Evolutionary conservation across 2,888 invertebrate genomes (phyloP).

Genomic region (Beris morrisii): DNA sequence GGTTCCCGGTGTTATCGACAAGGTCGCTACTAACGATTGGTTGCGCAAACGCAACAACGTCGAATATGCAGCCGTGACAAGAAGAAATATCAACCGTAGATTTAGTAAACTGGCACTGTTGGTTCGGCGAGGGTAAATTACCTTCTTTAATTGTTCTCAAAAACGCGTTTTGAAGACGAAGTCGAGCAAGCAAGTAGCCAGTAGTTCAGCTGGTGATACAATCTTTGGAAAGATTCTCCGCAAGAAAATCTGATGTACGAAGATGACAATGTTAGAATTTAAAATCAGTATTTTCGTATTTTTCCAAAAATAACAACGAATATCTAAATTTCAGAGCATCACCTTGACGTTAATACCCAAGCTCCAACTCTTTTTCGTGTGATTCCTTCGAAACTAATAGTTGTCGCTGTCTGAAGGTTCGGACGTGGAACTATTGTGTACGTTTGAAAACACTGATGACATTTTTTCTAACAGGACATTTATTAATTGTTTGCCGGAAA

Average conservation of each 20-base stretch:
- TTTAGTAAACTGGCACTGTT: no score
- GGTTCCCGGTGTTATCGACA: no score
- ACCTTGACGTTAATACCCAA: slow-evolving; percentile 94
- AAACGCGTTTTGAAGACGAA: no score
- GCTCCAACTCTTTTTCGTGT: slow-evolving; percentile 95
- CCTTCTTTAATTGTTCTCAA: no score
- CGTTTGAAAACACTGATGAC: slow-evolving; percentile 36
- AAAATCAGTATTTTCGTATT: slow-evolving; percentile 24
- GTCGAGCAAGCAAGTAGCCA: slow-evolving; percentile 68
- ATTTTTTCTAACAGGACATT: slow-evolving; percentile 65
- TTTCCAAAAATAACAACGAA: slow-evolving; percentile 1
- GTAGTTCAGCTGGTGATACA: slow-evolving; percentile 73
- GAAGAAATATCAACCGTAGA: no score
- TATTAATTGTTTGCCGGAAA: slow-evolving; percentile 78
- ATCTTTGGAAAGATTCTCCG: slow-evolving; percentile 94
- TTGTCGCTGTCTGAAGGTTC: slow-evolving; percentile 74
- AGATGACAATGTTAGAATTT: slow-evolving; percentile 77
- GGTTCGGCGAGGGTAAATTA: no score
- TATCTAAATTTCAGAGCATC: slow-evolving; percentile 79
- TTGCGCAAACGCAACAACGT: no score
- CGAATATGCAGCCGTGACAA: no score
- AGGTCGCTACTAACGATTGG: no score
- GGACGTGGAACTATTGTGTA: slow-evolving; percentile 69
- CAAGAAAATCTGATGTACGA: slow-evolving; percentile 92
- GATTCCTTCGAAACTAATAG: slow-evolving; percentile 89